A percentile compares a stretch with the other conserved stretches of the same genome.
phyloP scores from a whole-genome alignment of 2,113 vertebrate genomes.

The Atlantisia rogersi region DNA sequence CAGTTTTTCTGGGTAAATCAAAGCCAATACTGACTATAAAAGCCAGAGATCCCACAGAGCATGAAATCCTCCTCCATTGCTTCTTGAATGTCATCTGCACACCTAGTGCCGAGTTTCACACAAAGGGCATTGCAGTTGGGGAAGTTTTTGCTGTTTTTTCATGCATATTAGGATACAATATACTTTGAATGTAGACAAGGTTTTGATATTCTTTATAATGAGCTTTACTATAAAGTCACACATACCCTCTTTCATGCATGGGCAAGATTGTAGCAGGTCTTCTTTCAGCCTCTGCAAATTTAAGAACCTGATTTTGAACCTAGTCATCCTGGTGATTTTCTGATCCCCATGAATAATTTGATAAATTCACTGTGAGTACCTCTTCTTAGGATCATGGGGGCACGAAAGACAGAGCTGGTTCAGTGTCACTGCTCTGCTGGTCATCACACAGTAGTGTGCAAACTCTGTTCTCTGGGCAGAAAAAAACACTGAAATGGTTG shows the following conservation, averaged over 20 bases:
- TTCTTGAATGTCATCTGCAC: background rate
- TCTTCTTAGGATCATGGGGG: background rate
- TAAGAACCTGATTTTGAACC: background rate
- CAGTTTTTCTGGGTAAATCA: background rate
- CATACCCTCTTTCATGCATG: background rate
- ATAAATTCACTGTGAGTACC: background rate
- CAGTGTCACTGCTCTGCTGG: rapidly evolving
- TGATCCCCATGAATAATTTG: background rate
- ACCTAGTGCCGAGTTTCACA: background rate
- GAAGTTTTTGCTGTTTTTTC: background rate
- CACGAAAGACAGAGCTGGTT: background rate
- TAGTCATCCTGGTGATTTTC: background rate
- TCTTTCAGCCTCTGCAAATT: background rate
- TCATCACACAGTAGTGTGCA: background rate
- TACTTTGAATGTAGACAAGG: background rate
- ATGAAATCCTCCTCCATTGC: background rate
- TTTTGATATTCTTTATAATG: background rate
- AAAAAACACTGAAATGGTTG: background rate
- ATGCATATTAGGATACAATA: background rate
- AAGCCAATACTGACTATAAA: background rate
- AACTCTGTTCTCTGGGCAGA: background rate
- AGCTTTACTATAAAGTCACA: background rate
- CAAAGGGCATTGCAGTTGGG: background rate
- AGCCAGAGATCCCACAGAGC: background rate
- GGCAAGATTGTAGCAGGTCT: background rate